A percentile compares a stretch with the other conserved stretches of the same genome.
Evolutionary conservation across 2,888 invertebrate genomes (phyloP).

Genomic region (Pilophorus perplexus): DNA sequence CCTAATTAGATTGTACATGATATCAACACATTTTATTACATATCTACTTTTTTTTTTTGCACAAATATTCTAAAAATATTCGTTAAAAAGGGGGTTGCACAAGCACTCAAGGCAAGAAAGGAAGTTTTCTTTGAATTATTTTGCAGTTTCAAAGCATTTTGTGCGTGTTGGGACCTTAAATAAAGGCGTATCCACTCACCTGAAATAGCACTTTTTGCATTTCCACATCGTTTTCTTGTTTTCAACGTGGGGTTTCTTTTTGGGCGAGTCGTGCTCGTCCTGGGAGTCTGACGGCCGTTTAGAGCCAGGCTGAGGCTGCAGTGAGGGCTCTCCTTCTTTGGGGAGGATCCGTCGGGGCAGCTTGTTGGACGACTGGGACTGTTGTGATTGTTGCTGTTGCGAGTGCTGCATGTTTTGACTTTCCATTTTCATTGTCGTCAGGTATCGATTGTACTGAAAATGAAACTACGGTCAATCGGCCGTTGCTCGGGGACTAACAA

Average conservation of each 20-base stretch:
- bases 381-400: no score
- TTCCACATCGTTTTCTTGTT: conserved; percentile 78
- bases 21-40: no score
- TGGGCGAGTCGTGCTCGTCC: conserved; percentile 44
- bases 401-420: no score
- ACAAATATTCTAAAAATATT: no score
- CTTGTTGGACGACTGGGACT: conserved; percentile 28
- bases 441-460: conserved; percentile 72
- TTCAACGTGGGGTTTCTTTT: conserved; percentile 52
- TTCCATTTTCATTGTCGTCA: conserved; percentile 62
- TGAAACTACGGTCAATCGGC: background rate
- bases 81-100: no score
- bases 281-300: conserved; percentile 42
- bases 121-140: no score
- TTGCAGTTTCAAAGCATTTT: no score
- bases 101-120: no score
- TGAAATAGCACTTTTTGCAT: conserved; percentile 86
- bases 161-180: no score
- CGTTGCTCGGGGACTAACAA: background rate
- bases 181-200: no score
- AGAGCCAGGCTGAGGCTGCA: conserved; percentile 22
- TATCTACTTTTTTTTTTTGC: no score
- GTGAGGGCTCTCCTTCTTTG: conserved; percentile 19
- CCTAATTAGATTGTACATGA: no score
- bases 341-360: conserved; percentile 37